Evolutionary conservation across 2,113 vertebrate genomes (phyloP).

Genomic region (Scophthalmus maximus): DNA sequence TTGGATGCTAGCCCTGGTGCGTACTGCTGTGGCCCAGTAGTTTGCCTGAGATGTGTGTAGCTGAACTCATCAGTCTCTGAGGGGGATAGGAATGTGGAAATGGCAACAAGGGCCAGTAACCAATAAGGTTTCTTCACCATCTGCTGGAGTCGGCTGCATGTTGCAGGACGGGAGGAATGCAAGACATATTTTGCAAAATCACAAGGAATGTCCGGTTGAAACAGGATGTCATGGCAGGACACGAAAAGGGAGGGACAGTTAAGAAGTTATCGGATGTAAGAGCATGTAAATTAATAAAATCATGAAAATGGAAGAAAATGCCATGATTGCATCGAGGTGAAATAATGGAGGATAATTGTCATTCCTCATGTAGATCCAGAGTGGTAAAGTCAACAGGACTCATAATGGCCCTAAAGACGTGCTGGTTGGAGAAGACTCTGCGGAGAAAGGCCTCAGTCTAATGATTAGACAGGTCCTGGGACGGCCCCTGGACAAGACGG

Average conservation of each 20-base stretch:
- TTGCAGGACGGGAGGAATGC: conserved; percentile 34
- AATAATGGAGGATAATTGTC: too few relatives aligned
- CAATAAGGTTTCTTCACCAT: conserved; percentile 39
- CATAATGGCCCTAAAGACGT: conserved; percentile 53
- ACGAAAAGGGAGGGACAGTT: neutral
- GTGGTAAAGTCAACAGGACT: conserved; percentile 13
- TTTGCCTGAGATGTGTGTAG: conserved; percentile 13
- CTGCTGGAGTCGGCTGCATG: conserved; percentile 33
- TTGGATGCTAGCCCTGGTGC: conserved; percentile 5
- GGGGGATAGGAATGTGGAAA: conserved; percentile 31
- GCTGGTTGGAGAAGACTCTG: conserved; percentile 47
- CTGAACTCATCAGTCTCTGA: neutral
- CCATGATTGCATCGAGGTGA: neutral
- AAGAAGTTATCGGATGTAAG: neutral
- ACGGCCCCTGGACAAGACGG: conserved; percentile 86
- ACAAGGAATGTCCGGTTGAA: conserved; percentile 2
- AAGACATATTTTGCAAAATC: conserved; percentile 15
- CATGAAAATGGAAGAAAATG: neutral
- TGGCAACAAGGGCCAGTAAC: conserved; percentile 17
- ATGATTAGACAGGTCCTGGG: conserved; percentile 88
- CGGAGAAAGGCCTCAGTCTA: conserved; percentile 89
- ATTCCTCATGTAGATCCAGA: conserved; percentile 71
- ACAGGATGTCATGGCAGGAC: conserved; percentile 5
- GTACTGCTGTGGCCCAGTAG: conserved; percentile 5
- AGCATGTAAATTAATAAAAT: neutral